Evolutionary conservation across 2,888 invertebrate species (phyloP).

Genomic region (Rotaria sp.): DNA sequence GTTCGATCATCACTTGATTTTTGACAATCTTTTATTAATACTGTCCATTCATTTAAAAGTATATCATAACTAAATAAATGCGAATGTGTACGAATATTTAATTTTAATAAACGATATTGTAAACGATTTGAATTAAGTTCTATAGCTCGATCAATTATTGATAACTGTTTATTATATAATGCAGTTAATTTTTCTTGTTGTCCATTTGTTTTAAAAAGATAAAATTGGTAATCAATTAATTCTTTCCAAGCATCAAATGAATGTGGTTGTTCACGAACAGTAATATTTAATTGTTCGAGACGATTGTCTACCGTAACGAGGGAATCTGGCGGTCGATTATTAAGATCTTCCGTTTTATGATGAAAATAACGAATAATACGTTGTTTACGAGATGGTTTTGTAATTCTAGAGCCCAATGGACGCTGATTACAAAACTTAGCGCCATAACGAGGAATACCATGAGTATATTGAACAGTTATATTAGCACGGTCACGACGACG

Average conservation of each 20-base stretch:
- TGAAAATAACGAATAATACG: conserved; percentile 18
- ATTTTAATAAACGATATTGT: not conserved
- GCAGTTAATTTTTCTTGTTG: not conserved
- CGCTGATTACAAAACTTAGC: not conserved
- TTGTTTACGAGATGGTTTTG: not conserved
- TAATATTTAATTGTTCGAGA: not conserved
- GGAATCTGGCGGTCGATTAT: not conserved
- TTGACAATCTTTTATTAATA: not conserved
- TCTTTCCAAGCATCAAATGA: conserved; percentile 26
- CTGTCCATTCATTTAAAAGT: conserved; percentile 12
- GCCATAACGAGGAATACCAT: not conserved
- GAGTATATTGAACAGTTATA: conserved; percentile 15
- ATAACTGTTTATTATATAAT: conserved; percentile 6
- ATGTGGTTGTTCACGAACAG: conserved; percentile 22
- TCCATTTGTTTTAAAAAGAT: not conserved
- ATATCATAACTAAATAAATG: not conserved
- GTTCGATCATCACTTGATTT: conserved; percentile 26
- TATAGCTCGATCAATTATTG: not conserved
- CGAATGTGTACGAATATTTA: not conserved
- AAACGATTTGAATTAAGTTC: not conserved
- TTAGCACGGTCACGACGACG: conserved; percentile 17
- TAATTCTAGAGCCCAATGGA: not conserved
- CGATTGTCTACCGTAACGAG: not conserved
- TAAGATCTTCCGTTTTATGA: not conserved
- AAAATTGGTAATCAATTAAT: conserved; percentile 20